Evolutionary conservation across 1,140 invertebrate species (phyloP).

Genomic region (Ruditapes philippinarum): DNA sequence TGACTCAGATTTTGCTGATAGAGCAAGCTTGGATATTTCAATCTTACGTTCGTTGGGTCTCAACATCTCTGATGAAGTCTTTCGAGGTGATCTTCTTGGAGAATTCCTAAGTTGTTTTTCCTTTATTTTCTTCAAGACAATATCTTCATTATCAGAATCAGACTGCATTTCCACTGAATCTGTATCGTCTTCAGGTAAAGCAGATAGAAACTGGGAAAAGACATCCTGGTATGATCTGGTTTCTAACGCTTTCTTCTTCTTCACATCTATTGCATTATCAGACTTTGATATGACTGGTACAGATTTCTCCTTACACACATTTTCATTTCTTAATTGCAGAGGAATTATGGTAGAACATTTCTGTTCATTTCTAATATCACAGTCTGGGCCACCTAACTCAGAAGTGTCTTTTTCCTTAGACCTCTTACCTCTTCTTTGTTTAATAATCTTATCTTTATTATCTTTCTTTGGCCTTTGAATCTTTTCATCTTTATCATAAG

Average conservation of each 20-base stretch:
- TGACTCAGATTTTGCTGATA: conserved; percentile 38
- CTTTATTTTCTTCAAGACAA: conserved; percentile 42
- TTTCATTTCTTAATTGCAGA: background rate
- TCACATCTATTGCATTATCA: background rate
- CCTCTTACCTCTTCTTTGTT: background rate
- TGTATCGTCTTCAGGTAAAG: background rate
- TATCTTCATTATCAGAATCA: conserved; percentile 53
- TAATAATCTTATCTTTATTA: background rate
- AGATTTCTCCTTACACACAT: background rate
- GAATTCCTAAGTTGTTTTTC: conserved; percentile 18
- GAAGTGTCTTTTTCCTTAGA: background rate
- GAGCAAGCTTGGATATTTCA: conserved; percentile 48
- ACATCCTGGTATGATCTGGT: conserved; percentile 27
- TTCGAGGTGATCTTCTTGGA: conserved; percentile 40
- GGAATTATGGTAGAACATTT: background rate
- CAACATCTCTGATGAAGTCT: background rate
- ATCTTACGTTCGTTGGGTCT: background rate
- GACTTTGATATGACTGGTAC: background rate
- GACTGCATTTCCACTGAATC: conserved; percentile 24
- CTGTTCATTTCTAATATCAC: background rate
- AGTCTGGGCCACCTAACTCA: background rate
- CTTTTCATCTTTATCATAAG: conserved; percentile 20
- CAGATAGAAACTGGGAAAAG: conserved; percentile 21
- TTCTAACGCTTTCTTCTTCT: background rate
- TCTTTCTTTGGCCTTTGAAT: background rate